Percentiles rank a stretch among this genome's conserved stretches.
These are phyloP conservation scores for Cyanistes caeruleus DNA, from an alignment of 2,113 vertebrate species.

Conservation along the genomic window DNA sequence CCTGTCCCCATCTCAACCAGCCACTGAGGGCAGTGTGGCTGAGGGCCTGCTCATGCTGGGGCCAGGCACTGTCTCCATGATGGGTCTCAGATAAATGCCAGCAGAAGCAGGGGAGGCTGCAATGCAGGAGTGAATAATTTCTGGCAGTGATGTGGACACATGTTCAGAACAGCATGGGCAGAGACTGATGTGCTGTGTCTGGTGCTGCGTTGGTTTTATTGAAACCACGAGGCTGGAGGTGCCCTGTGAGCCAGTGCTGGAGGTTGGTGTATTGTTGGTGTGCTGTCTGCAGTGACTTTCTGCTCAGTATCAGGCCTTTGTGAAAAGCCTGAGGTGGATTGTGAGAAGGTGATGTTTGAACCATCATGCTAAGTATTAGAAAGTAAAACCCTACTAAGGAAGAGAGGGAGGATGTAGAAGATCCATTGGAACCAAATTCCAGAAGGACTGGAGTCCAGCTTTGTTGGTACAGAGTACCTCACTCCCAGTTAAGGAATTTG, in stretches of 20 bases:
- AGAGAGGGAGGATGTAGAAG: background rate
- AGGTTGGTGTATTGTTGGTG: background rate
- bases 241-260: background rate
- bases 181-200: background rate
- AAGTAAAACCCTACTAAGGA: background rate
- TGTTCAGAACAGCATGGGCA: background rate
- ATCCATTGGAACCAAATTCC: background rate
- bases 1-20: background rate
- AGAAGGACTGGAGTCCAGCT: background rate
- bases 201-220: accelerated
- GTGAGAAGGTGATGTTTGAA: background rate
- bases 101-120: background rate
- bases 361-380: background rate
- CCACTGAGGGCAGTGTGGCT: background rate
- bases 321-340: background rate
- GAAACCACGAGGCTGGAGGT: background rate
- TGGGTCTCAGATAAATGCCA: background rate
- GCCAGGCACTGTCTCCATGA: background rate
- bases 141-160: background rate
- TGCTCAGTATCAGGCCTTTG: background rate
- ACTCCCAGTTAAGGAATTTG: background rate
- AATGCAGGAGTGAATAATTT: background rate
- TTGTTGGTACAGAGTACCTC: background rate
- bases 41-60: background rate
- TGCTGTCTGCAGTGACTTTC: background rate